These are phyloP conservation scores for Ennomos fuscantarius DNA, from an alignment of 2,888 invertebrate species.

Conservation along the genomic window DNA sequence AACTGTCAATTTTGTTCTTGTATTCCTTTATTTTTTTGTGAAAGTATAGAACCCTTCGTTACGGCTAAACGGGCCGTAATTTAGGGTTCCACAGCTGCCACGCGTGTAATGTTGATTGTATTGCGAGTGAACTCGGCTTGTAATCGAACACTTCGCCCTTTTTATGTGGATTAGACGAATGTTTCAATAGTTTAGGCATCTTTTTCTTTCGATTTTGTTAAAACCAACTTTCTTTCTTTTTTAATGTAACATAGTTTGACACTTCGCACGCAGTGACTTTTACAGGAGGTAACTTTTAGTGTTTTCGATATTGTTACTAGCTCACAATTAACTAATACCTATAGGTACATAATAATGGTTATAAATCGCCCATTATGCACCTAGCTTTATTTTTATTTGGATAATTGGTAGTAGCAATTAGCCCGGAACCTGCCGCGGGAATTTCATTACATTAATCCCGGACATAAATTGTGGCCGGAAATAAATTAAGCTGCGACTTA, in stretches of 20 bases:
- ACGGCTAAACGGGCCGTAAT: conserved; percentile 72
- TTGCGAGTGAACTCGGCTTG: conserved; percentile 58
- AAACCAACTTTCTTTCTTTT: too few relatives aligned
- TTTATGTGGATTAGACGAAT: conserved; percentile 59
- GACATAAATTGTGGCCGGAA: conserved; percentile 74
- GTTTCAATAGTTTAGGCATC: conserved; percentile 35
- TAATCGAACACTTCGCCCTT: conserved; percentile 69
- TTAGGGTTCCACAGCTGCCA: conserved; percentile 79
- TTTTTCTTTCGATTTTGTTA: too few relatives aligned
- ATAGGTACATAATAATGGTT: too few relatives aligned
- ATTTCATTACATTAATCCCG: conserved; percentile 77
- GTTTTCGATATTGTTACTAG: not conserved
- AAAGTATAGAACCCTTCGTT: conserved; percentile 67
- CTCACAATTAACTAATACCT: too few relatives aligned
- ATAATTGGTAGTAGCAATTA: conserved; percentile 75
- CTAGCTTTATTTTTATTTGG: conserved; percentile 60
- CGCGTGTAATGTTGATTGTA: conserved; percentile 81
- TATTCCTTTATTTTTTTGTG: conserved; percentile 56
- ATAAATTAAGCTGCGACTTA: conserved; percentile 77
- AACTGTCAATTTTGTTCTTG: conserved; percentile 75
- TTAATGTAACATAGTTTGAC: not conserved
- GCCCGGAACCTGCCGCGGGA: conserved; percentile 59
- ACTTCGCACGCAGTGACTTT: conserved; percentile 5
- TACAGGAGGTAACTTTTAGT: not conserved
- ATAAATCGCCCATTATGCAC: conserved; percentile 25